Base-by-base conservation (phyloP, 2,797 vertebrate species). In the Hapalemur alaotrensis region DNA sequence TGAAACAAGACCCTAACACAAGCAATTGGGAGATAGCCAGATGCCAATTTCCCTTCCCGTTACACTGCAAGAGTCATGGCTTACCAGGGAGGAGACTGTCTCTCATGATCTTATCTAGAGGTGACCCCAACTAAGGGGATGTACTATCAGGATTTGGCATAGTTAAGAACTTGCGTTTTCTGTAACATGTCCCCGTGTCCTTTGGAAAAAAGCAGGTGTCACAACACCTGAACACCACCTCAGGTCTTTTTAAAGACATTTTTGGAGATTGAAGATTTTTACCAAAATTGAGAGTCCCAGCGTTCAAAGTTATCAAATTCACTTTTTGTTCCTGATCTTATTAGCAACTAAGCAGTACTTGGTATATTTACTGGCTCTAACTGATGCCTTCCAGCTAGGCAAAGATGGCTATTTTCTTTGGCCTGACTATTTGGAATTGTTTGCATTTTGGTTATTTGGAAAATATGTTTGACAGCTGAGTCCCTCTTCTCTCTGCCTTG, bases 331-430 rank as follows among this genome's bases (percentile, higher is more conserved):
- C 35, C 72, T 65, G 35, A 22, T 69, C 35, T 81, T 85, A 61
- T 93, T 87, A 87, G 79, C 63, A 94, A 91, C 22, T 52, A 87
- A 69, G 41, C 65, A 76, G 82, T 84, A 80, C 57, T 91, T 88
- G 69, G 57, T 57, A 86, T 85, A 88, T 95, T 92, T 91, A 89
- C 70, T 82, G 43, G 35, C 46, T 94, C 32, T 81, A 94, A 86
- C 35, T 13, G 89, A 70, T 79, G 10, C 59, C 25, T 81, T 94
- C 78, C 89, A 94, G 22, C 57, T 91, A 92, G 93, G 76, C 52
- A 92, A 91, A 35, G 38, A 59, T 79, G 83, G 57, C 35, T 97
- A 23, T 95, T 95, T 96, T 93, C 65, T 94, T 92, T 95, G 81
- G 92, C 73, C 11, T 78, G 80, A 69, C 32, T 88, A 7, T 86